Percentiles rank a stretch among this genome's conserved stretches.
Conservation (phyloP, 2,888 invertebrate species). For the Ditula angustiorana region DNA sequence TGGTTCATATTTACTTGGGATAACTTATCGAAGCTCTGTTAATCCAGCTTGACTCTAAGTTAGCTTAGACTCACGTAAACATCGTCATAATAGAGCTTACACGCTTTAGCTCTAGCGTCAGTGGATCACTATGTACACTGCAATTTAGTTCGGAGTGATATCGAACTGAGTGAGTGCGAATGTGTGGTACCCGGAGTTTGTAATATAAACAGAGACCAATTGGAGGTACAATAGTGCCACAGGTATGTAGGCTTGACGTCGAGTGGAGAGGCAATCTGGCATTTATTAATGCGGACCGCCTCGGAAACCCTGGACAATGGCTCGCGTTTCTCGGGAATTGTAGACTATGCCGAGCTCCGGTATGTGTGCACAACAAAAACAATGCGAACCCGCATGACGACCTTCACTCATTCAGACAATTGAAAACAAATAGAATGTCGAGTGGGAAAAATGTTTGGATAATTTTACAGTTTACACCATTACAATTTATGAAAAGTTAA, state of each 20-base stretch:
- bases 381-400: conserved; percentile 58
- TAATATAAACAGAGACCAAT: conserved; percentile 43
- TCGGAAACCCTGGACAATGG: conserved; percentile 65
- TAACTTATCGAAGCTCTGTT: conserved; percentile 17
- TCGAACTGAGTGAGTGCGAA: conserved; percentile 34
- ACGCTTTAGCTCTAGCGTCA: conserved; percentile 16
- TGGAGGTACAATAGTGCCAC: conserved; percentile 42
- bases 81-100: conserved; percentile 5
- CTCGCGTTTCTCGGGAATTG: conserved; percentile 63
- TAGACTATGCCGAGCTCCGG: conserved; percentile 55
- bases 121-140: conserved; percentile 16
- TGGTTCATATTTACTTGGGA: neutral
- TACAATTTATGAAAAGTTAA: neutral
- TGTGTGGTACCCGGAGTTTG: conserved; percentile 33
- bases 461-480: conserved; percentile 7
- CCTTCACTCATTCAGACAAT: conserved; percentile 66
- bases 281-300: conserved; percentile 70
- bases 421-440: conserved; percentile 53
- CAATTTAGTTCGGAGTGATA: conserved; percentile 35
- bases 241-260: conserved; percentile 46
- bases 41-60: conserved; percentile 1
- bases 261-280: conserved; percentile 58
- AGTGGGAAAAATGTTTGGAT: conserved; percentile 13
- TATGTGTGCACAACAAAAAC: conserved; percentile 56
- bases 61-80: conserved; percentile 7